Conservation (phyloP, 2,888 invertebrate genomes). For the Hesperia comma region DNA sequence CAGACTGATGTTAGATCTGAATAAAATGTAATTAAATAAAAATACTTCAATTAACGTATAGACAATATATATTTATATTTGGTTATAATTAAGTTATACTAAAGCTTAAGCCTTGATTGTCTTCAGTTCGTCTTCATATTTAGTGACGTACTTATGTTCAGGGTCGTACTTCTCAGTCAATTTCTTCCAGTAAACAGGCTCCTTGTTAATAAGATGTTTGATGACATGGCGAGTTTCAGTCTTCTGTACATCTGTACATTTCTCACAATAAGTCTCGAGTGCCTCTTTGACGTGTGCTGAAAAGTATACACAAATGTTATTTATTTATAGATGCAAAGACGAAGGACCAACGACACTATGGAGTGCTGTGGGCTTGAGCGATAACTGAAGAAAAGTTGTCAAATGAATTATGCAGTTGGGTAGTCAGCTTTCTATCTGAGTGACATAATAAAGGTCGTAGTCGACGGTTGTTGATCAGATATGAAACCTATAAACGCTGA, state of each 20-base stretch:
- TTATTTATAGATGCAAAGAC: no score
- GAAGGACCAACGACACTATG: no score
- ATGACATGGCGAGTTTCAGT: constrained; percentile 56
- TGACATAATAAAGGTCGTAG: no score
- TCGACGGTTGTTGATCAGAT: no score
- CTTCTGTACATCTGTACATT: constrained; percentile 55
- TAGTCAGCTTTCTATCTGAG: no score
- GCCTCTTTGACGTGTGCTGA: constrained; percentile 60
- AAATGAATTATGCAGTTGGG: no score
- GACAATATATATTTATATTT: background rate
- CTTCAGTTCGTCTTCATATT: constrained; percentile 56
- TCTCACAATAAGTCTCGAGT: constrained; percentile 54
- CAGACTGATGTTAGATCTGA: no score
- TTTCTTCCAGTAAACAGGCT: constrained; percentile 55
- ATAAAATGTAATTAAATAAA: background rate
- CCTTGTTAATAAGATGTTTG: constrained; percentile 58
- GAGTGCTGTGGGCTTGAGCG: no score
- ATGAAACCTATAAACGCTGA: no score
- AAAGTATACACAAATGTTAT: constrained; percentile 16
- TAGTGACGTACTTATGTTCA: constrained; percentile 50
- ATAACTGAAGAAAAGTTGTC: no score
- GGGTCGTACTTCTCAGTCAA: constrained; percentile 66
- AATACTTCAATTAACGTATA: background rate
- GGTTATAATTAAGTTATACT: background rate
- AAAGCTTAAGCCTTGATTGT: constrained; percentile 39